Conservation (phyloP, 2,888 invertebrate genomes). For the Mesoligia furuncula region DNA sequence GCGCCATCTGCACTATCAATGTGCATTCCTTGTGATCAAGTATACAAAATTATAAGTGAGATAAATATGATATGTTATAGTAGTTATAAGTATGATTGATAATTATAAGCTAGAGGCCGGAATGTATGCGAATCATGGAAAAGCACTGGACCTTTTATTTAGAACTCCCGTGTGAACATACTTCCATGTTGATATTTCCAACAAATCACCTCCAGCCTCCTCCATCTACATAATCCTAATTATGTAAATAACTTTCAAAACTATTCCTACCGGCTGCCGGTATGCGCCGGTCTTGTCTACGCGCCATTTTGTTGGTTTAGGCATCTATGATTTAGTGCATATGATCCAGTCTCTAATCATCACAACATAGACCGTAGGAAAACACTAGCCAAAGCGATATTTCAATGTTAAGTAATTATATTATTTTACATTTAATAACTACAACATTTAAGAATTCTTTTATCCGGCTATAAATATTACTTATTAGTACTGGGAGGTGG, state of each 20-base stretch:
- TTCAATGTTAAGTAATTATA: slow-evolving; percentile 28
- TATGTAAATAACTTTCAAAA: background rate
- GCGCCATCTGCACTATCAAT: background rate
- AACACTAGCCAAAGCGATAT: slow-evolving; percentile 53
- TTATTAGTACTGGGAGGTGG: background rate
- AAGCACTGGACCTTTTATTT: background rate
- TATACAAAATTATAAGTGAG: slow-evolving; percentile 13
- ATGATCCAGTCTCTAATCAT: slow-evolving; percentile 23
- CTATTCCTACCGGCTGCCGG: background rate
- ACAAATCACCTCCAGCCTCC: background rate
- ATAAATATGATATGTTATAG: slow-evolving; percentile 22
- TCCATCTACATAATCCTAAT: background rate
- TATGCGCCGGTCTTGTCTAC: background rate
- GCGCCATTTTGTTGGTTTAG: background rate
- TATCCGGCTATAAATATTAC: background rate
- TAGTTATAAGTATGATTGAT: slow-evolving; percentile 23
- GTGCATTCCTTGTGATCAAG: slow-evolving; percentile 42
- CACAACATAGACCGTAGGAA: slow-evolving; percentile 25
- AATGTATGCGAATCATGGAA: slow-evolving; percentile 25
- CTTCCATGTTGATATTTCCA: background rate
- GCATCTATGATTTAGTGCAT: slow-evolving; percentile 12
- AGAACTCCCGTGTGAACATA: background rate
- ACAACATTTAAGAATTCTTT: slow-evolving; percentile 4
- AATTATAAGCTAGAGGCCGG: slow-evolving; percentile 24
- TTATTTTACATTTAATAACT: slow-evolving; percentile 21